phyloP scores from a whole-genome alignment of 2,113 vertebrate species.

The Calcarius ornatus region DNA sequence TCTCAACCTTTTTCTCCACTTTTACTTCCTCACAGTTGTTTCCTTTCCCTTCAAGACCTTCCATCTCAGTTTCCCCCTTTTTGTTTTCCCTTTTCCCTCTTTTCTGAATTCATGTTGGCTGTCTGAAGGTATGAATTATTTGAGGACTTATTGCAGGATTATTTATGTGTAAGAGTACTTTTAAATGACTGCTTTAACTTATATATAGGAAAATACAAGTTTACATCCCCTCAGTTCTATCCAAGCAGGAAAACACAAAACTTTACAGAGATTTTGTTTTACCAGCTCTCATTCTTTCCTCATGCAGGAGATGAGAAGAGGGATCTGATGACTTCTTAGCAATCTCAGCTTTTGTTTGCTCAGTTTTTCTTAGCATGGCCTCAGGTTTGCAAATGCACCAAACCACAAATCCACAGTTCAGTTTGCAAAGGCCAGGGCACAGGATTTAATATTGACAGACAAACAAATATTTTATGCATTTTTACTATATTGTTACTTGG shows the following conservation, averaged over 20 bases:
- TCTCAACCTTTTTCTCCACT: not conserved
- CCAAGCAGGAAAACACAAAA: not conserved
- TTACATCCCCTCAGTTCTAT: not conserved
- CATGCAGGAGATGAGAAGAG: not conserved
- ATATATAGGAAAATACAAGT: not conserved
- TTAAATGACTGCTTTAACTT: not conserved
- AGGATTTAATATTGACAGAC: not conserved
- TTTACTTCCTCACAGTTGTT: not conserved
- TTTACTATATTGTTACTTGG: not conserved
- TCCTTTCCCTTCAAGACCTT: not conserved
- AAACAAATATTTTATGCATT: not conserved
- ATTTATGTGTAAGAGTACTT: not conserved
- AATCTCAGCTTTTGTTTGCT: not conserved
- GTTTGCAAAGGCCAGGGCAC: not conserved
- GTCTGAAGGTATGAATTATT: not conserved
- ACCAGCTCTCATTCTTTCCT: not conserved
- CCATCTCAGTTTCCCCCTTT: not conserved
- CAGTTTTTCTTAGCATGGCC: not conserved
- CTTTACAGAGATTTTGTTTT: not conserved
- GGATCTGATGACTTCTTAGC: not conserved
- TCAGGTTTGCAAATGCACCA: slow-evolving; percentile 11
- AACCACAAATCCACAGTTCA: not conserved
- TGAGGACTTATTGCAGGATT: not conserved
- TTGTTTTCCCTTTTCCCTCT: not conserved
- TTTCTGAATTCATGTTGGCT: not conserved